Base-by-base conservation (phyloP, 2,888 invertebrate genomes). In the Yponomeuta malinellus region DNA sequence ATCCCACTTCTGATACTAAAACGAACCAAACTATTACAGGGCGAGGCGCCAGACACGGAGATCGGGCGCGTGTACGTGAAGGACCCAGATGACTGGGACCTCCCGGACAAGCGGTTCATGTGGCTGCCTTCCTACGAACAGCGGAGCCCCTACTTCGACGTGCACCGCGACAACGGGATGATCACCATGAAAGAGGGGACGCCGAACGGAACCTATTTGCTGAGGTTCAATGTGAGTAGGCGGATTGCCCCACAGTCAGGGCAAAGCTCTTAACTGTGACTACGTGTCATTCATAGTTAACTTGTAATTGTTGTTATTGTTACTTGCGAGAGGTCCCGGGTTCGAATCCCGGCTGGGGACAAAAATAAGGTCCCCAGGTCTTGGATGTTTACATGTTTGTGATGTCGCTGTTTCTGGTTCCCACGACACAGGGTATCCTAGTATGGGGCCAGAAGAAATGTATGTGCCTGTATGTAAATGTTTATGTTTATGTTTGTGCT, bases 21-120 rank as follows among this genome's bases (percentile, higher is more conserved):
- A 9, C 10, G n/a, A 65, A 65, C 31, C 31, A 12, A n/a, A 23
- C 10, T 65, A 2, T 33, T 48, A 3, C 85, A 95, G 93, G 97
- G 97, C 73, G 94, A 95, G 76, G 94, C 95, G 0, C 96, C 96
- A 0, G 95, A 96, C 74, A 96, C 96, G 0, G 95, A 96, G 75
- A 97, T 99, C 72, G 99, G 99, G 0, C 93, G 97, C 0, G 97
- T 98, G 0, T 99, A 96, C 88, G 99, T 99, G 0, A 95, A 97
- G 66, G 99, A 99, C 87, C 94, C 95, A 0, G 99, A 99, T 81
- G 99, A 99, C 83, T 99, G 99, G 99, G 99, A 99, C 86, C 88
- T 98, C 69, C 95, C 95, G 0, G 98, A 99, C 86, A 99, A 99
- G 88, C 88, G 93, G 15, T 99, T 98, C 83, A 93, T 92, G 73